Percentiles rank a stretch among this genome's conserved stretches.
Evolutionary conservation across 2,113 vertebrate species (phyloP).

Genomic region (Polypterus bichir): DNA sequence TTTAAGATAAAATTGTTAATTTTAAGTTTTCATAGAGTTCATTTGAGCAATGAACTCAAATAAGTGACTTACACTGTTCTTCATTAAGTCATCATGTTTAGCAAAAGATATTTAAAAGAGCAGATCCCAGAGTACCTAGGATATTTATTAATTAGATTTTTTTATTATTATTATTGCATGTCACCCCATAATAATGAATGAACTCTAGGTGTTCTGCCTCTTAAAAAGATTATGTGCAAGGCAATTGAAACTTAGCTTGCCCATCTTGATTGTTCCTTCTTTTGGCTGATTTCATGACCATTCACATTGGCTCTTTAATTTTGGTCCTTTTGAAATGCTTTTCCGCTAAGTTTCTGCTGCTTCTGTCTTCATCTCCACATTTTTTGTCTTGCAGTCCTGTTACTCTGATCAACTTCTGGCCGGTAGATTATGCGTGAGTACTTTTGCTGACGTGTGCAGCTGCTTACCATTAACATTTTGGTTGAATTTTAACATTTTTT

Average conservation of each 20-base stretch:
- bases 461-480: slow-evolving; percentile 37
- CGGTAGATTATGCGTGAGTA: slow-evolving; percentile 98
- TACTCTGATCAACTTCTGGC: slow-evolving; percentile 99
- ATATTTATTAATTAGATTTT: no score
- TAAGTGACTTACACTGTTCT: no score
- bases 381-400: slow-evolving; percentile 97
- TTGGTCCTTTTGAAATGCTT: slow-evolving; percentile 42
- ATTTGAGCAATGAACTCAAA: no score
- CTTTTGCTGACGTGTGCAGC: slow-evolving; percentile 57
- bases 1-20: no score
- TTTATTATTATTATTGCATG: no score
- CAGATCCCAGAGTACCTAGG: no score
- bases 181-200: no score
- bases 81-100: no score
- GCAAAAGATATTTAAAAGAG: no score
- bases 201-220: no score
- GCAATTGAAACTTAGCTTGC: slow-evolving; percentile 8
- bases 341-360: slow-evolving; percentile 56
- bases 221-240: not conserved
- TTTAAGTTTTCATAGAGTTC: no score
- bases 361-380: slow-evolving; percentile 74
- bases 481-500: slow-evolving; percentile 27
- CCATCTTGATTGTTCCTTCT: not conserved
- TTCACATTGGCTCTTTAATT: slow-evolving; percentile 35
- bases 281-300: slow-evolving; percentile 20